Conservation (phyloP, 2,113 vertebrate species). For the Furnarius figulus region DNA sequence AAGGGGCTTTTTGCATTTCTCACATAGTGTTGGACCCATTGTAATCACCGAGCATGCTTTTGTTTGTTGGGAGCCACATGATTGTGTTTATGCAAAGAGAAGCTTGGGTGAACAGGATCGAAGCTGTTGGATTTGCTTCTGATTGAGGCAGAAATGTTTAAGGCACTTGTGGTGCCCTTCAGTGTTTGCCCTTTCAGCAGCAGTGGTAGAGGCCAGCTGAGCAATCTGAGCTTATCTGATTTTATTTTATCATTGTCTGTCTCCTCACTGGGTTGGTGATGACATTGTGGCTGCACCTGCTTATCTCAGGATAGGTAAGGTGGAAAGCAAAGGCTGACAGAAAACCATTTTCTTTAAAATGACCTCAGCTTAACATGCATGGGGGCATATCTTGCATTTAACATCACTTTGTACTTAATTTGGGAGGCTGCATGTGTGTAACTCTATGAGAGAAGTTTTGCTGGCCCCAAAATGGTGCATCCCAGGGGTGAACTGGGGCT, state of each 20-base stretch:
- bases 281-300: background rate
- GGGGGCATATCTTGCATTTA: background rate
- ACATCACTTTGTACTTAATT: background rate
- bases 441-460: background rate
- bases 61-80: accelerated
- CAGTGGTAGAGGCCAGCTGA: background rate
- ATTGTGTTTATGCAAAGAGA: background rate
- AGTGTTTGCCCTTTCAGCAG: background rate
- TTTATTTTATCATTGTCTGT: background rate
- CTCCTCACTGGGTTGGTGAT: background rate
- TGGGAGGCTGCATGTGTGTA: background rate
- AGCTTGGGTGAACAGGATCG: background rate
- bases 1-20: background rate
- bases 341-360: background rate
- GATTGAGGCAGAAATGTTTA: background rate
- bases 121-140: background rate
- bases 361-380: background rate
- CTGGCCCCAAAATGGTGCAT: background rate
- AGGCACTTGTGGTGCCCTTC: background rate
- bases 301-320: background rate
- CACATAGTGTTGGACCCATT: background rate
- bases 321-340: background rate
- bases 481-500: background rate
- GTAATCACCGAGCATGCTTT: background rate
- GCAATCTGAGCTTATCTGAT: background rate